phyloP scores from a whole-genome alignment of 92 coral and sea anemone genomes.

The Parazoanthus darwini region DNA sequence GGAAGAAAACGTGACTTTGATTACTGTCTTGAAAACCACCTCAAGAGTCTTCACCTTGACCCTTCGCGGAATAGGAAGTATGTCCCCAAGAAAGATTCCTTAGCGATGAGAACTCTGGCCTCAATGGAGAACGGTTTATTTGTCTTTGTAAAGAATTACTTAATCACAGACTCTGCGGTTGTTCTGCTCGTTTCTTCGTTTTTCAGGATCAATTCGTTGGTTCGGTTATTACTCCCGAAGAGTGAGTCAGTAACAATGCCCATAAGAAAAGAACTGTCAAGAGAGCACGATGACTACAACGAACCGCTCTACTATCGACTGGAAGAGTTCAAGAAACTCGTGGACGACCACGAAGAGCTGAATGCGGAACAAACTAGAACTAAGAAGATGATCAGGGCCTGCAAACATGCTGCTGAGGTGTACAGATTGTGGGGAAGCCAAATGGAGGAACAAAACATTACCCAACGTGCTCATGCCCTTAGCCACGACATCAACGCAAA shows the following conservation, averaged over 20 bases:
- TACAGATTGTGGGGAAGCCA: background rate
- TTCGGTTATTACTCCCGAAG: background rate
- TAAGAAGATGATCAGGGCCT: background rate
- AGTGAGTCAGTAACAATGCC: background rate
- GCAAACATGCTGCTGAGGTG: background rate
- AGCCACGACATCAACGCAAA: background rate
- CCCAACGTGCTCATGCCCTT: background rate
- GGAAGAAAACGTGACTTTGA: background rate
- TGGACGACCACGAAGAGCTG: background rate
- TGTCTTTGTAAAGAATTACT: background rate
- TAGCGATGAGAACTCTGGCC: background rate
- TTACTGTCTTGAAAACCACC: conserved; percentile 10
- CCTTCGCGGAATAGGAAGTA: background rate
- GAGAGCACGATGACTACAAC: conserved; percentile 1
- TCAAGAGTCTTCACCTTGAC: background rate
- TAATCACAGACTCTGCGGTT: background rate
- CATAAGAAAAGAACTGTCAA: background rate
- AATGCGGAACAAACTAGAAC: no score
- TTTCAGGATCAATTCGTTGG: background rate
- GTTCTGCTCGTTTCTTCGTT: background rate
- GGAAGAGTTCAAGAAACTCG: background rate
- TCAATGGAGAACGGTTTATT: background rate
- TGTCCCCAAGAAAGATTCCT: background rate
- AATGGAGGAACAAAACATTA: background rate
- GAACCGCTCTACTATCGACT: conserved; percentile 1